Conservation (phyloP, 1,140 invertebrate species). For the Cyclargus thomasi region DNA sequence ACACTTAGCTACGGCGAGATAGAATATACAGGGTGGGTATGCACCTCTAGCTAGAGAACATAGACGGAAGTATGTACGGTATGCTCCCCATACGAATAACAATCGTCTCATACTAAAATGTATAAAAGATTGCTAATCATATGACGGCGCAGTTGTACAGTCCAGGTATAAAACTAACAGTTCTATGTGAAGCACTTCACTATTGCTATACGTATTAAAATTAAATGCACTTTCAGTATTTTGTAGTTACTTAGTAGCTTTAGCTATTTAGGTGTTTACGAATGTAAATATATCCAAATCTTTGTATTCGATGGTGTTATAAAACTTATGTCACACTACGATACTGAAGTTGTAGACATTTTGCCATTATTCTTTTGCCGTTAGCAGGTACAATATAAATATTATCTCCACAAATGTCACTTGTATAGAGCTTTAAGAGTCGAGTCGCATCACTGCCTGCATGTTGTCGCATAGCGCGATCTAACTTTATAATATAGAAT, state of each 20-base stretch:
- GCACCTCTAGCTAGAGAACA: not conserved
- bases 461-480: too few relatives aligned
- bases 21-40: conserved; percentile 4
- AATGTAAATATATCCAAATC: too few relatives aligned
- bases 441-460: too few relatives aligned
- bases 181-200: conserved; percentile 6
- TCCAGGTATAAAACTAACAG: conserved; percentile 4
- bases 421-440: too few relatives aligned
- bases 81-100: not conserved
- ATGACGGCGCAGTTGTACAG: not conserved
- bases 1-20: conserved; percentile 9
- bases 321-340: too few relatives aligned
- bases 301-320: too few relatives aligned
- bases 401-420: too few relatives aligned
- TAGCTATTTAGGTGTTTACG: not conserved
- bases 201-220: conserved; percentile 11
- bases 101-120: not conserved
- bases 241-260: too few relatives aligned
- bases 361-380: too few relatives aligned
- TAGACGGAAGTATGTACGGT: conserved; percentile 8
- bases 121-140: not conserved
- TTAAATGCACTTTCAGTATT: not conserved
- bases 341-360: too few relatives aligned
- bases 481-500: conserved; percentile 8
- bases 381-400: too few relatives aligned